Base-by-base conservation (phyloP, 2,113 vertebrate species). In the Stegastes partitus region DNA sequence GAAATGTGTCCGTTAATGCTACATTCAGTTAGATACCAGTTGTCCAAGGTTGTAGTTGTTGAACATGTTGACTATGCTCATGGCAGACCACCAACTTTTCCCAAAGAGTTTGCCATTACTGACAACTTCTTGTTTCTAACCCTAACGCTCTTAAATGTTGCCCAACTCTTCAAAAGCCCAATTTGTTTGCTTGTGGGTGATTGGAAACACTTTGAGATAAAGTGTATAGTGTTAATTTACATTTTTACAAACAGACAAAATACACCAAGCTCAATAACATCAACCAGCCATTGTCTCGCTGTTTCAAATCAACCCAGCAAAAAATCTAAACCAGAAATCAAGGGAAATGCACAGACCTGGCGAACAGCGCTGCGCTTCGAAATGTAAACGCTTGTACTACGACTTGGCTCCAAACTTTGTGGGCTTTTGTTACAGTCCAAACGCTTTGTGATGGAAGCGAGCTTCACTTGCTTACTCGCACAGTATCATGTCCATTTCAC, bases 401-500 rank as follows among this genome's bases (percentile, higher is more conserved):
- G 70, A 34, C 71, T 83, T 82, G 86, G 82, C 71, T 74, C 31
- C 31, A 7, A 71, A 58, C 54, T 58, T 18, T 34, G 26, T 57
- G 72, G 68, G 70, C 22, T 64, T 67, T 80, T 72, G 77, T 79
- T 61, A 22, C 68, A 37, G 53, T 80, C 80, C 79, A 89, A 87
- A 77, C 53, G 64, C 44, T 85, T 86, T 82, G 75, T 70, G 58
- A 49, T 15, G 45, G 59, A 49, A 65, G 51, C 54, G 19, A 66
- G 68, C 76, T 53, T 22, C 63, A 50, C 22, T 64, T 73, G 67
- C 73, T 66, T 68, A 18, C n/a, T 15, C 26, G 49, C 64, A 68
- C 39, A 23, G 49, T 37, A 53, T 68, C 62, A 37, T 74, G 57
- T 70, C 81, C 63, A 54, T 69, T 81, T 74, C 19, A 57, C 59